Percentiles rank a stretch among this genome's conserved stretches.
These are phyloP conservation scores for Sclerodermus sp. DNA, from an alignment of 2,888 invertebrate species.

Conservation along the genomic window DNA sequence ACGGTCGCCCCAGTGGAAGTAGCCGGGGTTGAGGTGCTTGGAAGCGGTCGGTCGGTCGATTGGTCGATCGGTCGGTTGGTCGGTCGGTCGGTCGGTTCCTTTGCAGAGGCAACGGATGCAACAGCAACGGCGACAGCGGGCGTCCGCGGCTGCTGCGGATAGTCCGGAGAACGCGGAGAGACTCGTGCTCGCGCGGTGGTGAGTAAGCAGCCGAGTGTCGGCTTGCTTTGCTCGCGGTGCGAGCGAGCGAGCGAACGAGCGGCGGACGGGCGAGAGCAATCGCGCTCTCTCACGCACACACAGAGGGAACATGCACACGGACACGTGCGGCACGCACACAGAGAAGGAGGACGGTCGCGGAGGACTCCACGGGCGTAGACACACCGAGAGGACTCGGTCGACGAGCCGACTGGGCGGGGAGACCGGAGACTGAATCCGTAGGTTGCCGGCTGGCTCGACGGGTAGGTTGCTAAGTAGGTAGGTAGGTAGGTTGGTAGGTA, in stretches of 20 bases:
- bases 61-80: too few relatives aligned
- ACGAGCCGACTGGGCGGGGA: slow-evolving; percentile 43
- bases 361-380: not conserved
- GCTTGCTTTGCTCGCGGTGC: slow-evolving; percentile 3
- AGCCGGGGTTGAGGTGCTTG: too few relatives aligned
- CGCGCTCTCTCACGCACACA: too few relatives aligned
- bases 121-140: too few relatives aligned
- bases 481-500: slow-evolving; percentile 42
- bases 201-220: slow-evolving; percentile 32
- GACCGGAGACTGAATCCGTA: slow-evolving; percentile 35
- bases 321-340: slow-evolving; percentile 23
- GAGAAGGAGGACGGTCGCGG: slow-evolving; percentile 10
- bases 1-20: too few relatives aligned
- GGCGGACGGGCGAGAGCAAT: slow-evolving; percentile 13
- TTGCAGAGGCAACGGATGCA: too few relatives aligned
- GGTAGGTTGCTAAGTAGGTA: slow-evolving; percentile 49
- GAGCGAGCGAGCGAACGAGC: slow-evolving; percentile 26
- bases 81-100: too few relatives aligned
- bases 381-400: not conserved
- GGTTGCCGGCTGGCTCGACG: slow-evolving; percentile 44
- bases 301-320: too few relatives aligned
- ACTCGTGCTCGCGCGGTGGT: slow-evolving; percentile 23
- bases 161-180: too few relatives aligned
- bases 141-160: too few relatives aligned
- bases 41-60: too few relatives aligned